These are phyloP conservation scores for Holocentrus rufus DNA, from an alignment of 2,797 vertebrate species.

Conservation along the genomic window DNA sequence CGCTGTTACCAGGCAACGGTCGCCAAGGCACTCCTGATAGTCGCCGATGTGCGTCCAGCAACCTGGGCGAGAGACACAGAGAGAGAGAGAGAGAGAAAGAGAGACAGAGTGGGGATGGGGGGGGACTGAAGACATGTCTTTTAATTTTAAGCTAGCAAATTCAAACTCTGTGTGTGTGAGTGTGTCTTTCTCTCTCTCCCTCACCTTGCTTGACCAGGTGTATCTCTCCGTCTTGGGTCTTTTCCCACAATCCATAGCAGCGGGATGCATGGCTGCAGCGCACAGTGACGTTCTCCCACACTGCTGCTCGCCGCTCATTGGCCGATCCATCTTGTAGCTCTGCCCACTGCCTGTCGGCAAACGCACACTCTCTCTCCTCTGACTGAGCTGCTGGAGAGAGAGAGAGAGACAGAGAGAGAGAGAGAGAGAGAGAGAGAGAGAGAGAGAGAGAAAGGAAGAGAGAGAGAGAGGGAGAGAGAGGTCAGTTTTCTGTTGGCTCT, in stretches of 20 bases:
- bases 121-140: not conserved
- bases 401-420: conserved; percentile 2
- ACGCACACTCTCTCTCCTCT: conserved; percentile 85
- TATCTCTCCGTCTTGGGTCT: conserved; percentile 87
- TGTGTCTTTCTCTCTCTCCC: conserved; percentile 7
- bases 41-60: conserved; percentile 93
- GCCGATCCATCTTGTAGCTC: conserved; percentile 78
- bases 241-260: conserved; percentile 96
- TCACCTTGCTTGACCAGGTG: conserved; percentile 92
- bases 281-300: conserved; percentile 89
- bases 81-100: not conserved
- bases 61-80: conserved; percentile 75
- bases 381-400: conserved; percentile 65
- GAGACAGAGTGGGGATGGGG: not conserved
- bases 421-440: conserved; percentile 2
- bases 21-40: conserved; percentile 88
- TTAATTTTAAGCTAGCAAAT: too few species aligned
- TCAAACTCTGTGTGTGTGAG: not conserved
- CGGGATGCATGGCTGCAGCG: conserved; percentile 87
- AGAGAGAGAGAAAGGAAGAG: too few species aligned
- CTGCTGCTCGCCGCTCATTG: conserved; percentile 68
- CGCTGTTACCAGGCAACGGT: conserved; percentile 90
- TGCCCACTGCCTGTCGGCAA: conserved; percentile 84
- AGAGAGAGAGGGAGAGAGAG: too few species aligned
- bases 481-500: too few species aligned